phyloP scores from a whole-genome alignment of 1,140 invertebrate species.

The Nilaparvata lugens region DNA sequence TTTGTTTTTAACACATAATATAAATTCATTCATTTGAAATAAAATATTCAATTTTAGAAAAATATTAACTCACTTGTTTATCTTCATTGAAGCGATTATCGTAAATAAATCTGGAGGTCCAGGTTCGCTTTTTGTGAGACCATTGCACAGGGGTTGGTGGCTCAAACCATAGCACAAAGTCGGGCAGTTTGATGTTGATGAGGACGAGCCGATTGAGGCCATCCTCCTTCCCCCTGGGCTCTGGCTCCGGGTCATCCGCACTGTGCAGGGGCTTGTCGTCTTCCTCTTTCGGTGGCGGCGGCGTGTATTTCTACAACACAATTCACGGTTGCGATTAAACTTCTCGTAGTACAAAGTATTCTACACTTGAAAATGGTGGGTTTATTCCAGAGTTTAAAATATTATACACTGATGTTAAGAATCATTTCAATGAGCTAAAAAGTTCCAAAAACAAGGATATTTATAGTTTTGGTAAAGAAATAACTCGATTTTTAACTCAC shows the following conservation, averaged over 20 bases:
- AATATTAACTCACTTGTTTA: slow-evolving; percentile 41
- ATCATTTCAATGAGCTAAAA: too few relatives aligned
- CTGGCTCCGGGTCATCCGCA: background rate
- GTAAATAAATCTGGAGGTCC: slow-evolving; percentile 67
- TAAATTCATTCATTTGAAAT: too few relatives aligned
- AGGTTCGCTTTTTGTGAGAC: slow-evolving; percentile 47
- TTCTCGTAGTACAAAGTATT: too few relatives aligned
- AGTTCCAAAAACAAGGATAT: too few relatives aligned
- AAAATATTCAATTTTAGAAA: slow-evolving; percentile 9
- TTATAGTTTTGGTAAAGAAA: too few relatives aligned
- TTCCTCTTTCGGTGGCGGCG: background rate
- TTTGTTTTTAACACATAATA: too few relatives aligned
- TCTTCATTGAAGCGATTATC: slow-evolving; percentile 79
- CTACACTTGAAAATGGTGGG: too few relatives aligned
- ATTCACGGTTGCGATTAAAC: too few relatives aligned
- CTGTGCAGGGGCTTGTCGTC: background rate
- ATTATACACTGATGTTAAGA: too few relatives aligned
- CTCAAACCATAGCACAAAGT: slow-evolving; percentile 72
- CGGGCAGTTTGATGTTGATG: slow-evolving; percentile 47
- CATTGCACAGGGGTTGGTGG: slow-evolving; percentile 70
- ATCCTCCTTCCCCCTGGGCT: background rate
- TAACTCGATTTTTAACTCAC: too few relatives aligned
- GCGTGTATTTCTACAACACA: background rate
- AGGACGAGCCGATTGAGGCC: slow-evolving; percentile 8
- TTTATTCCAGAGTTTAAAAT: too few relatives aligned